Conservation (phyloP, 2,113 vertebrate genomes). For the Rhynchopsitta pachyrhyncha region DNA sequence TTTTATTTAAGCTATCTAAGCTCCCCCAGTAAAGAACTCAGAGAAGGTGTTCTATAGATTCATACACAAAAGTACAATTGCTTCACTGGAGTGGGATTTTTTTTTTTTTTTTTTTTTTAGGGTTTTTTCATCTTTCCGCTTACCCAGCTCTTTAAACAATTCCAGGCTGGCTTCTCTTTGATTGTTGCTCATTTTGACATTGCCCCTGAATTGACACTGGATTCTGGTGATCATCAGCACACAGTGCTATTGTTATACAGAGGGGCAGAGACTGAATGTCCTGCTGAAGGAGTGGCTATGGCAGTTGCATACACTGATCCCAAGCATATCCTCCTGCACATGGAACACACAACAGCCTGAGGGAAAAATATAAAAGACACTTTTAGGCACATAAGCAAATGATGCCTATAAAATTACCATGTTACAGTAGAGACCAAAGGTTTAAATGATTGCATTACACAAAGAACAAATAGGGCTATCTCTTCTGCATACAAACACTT, state of each 20-base stretch:
- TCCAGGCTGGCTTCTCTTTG: neutral
- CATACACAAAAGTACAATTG: conserved; percentile 30
- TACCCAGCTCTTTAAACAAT: conserved; percentile 23
- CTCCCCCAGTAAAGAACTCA: conserved; percentile 28
- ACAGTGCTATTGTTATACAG: neutral
- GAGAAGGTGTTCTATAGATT: neutral
- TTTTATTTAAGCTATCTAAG: conserved; percentile 13
- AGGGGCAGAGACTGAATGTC: neutral
- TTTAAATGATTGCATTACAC: neutral
- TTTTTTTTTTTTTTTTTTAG: neutral
- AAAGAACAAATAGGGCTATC: neutral
- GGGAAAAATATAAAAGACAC: neutral
- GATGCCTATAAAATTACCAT: neutral
- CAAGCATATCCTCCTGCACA: neutral
- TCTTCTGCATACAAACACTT: neutral
- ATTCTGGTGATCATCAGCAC: neutral
- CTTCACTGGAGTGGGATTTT: neutral
- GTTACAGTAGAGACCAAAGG: neutral
- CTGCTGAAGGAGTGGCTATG: neutral
- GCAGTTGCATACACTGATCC: neutral
- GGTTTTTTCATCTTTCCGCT: neutral
- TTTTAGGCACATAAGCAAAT: neutral
- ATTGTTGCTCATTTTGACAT: neutral
- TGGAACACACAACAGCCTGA: neutral
- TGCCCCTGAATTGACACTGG: neutral